Base-by-base conservation (phyloP, 2,797 vertebrate species). In the Nannoperca australis region DNA sequence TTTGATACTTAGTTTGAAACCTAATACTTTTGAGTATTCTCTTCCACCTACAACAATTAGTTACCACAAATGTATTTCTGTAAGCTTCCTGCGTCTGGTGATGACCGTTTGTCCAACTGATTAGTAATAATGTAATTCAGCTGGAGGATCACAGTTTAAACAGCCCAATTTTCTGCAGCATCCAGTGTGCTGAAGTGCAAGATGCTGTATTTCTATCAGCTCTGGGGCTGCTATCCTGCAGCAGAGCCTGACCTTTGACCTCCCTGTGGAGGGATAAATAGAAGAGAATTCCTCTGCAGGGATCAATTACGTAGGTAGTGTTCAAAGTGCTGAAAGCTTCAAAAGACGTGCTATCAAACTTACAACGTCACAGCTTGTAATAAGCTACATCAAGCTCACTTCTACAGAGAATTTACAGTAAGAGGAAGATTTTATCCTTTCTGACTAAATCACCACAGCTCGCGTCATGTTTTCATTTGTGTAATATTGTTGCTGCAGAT, bases 221-320 rank as follows among this genome's bases (percentile, higher is more conserved):
- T 54, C 8, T 3, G 49, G 22, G 49, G 20, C 68, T 51, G 53
- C 54, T 34, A 17, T 53, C 12, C 69, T 51, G 44, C 13, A 8
- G 55, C 79, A 55, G 49, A 53, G 67, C 20, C 38, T 68, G 73
- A 75, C 76, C 51, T 79, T 38, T 59, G 44, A 76, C 78, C 64
- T 70, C 69, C 44, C 59, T 30, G 17, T 2, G 24, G 51, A 76
- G 50, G 3, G 45, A 69, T 65, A 3, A 50, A 0, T 15, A 63
- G 6, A 55, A 67, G 18, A 32, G 22, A 63, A 44, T 40, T 27
- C 50, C 24, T 54, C 54, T 17, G 34, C 66, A n/a, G 40, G 49
- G 61, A 80, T 54, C 49, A 59, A 5, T 64, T 20, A 50, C 1
- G 7, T 7, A n/a, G 45, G 36, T 34, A 24, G 44, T 24, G 30